A percentile compares a stretch with the other conserved stretches of the same genome.
phyloP scores from a whole-genome alignment of 2,888 invertebrate genomes.

The Rhogogaster chlorosoma region DNA sequence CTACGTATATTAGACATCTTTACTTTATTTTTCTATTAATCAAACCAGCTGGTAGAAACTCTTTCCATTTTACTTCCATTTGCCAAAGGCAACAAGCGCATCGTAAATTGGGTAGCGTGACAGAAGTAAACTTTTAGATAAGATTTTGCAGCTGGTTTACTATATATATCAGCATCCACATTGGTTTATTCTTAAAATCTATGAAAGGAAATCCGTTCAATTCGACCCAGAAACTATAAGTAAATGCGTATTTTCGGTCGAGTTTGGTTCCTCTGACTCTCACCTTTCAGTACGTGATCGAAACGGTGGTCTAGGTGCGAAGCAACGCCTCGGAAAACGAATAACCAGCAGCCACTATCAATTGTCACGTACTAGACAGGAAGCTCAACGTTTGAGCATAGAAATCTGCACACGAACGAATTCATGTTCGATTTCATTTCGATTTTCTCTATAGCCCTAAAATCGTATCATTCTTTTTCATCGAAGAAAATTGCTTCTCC shows the following conservation, averaged over 20 bases:
- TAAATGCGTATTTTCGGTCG: constrained; percentile 12
- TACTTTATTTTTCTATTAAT: not conserved
- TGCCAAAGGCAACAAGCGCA: not conserved
- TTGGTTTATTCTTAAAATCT: not conserved
- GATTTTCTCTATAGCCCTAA: not conserved
- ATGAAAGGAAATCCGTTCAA: not conserved
- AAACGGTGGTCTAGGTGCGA: not conserved
- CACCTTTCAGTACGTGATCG: constrained; percentile 34
- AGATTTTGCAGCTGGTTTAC: not conserved
- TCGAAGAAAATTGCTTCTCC: too few species aligned
- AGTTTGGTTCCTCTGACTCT: constrained; percentile 23
- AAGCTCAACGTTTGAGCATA: constrained; percentile 12
- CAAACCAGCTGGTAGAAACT: constrained; percentile 2
- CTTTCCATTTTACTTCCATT: constrained; percentile 1
- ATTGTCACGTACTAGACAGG: constrained; percentile 42
- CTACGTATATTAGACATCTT: not conserved
- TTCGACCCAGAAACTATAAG: not conserved
- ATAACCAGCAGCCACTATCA: not conserved
- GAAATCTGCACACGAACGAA: constrained; percentile 3
- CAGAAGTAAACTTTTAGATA: not conserved
- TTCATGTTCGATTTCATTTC: constrained; percentile 16
- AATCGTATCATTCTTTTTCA: not conserved
- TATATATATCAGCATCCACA: too few species aligned
- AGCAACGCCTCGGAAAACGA: not conserved
- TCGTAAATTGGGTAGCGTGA: not conserved